Percentiles rank a stretch among this genome's conserved stretches.
These are phyloP conservation scores for Pimephales promelas DNA, from an alignment of 2,113 vertebrate genomes.

Conservation along the genomic window DNA sequence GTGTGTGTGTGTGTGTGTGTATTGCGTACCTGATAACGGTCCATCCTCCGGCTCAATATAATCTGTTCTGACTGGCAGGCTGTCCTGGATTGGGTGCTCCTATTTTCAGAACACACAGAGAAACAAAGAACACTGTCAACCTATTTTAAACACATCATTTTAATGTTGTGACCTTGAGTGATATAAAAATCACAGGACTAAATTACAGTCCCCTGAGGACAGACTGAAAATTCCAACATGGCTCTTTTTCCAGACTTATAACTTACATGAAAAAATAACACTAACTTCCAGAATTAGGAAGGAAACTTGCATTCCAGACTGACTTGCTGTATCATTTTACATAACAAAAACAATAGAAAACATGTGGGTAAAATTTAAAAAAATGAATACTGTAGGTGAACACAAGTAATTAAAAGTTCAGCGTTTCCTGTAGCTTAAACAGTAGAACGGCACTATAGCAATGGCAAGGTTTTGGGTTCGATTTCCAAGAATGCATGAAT, in stretches of 20 bases:
- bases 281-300: constrained; percentile 13
- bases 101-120: constrained; percentile 45
- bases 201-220: constrained; percentile 18
- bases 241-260: constrained; percentile 33
- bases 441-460: not conserved
- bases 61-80: constrained; percentile 65
- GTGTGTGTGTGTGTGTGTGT: constrained; percentile 1
- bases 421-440: not conserved
- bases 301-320: constrained; percentile 11
- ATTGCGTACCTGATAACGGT: constrained; percentile 77
- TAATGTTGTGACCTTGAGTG: not conserved
- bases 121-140: constrained; percentile 36
- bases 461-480: not conserved
- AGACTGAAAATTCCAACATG: constrained; percentile 4
- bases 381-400: not conserved
- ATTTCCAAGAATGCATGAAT: not conserved
- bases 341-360: constrained; percentile 9
- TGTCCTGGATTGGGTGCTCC: constrained; percentile 70
- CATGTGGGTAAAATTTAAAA: not conserved
- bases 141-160: constrained; percentile 8
- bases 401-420: not conserved
- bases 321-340: not conserved
- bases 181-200: constrained; percentile 40
- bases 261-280: constrained; percentile 33
- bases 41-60: constrained; percentile 68